Conservation (phyloP, 2,888 invertebrate species). For the Smittia aterrima region DNA sequence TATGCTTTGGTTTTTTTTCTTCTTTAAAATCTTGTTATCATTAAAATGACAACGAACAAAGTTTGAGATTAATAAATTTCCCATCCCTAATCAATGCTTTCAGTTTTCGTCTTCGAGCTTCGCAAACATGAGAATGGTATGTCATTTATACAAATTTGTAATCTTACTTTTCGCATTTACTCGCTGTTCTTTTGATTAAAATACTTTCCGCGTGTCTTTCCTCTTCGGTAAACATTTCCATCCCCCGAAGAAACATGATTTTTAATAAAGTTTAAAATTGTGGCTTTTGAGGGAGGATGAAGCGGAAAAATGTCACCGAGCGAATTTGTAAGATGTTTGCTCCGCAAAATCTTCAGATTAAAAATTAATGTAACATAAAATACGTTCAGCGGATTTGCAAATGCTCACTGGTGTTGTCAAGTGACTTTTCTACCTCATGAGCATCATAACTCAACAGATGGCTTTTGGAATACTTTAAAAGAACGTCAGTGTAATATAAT, state of each 20-base stretch:
- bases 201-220: not conserved
- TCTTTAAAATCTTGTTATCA: not conserved
- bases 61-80: not conserved
- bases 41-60: no score
- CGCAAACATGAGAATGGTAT: not conserved
- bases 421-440: no score
- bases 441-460: no score
- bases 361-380: not conserved
- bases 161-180: not conserved
- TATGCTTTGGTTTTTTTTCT: not conserved
- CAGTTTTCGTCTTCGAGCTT: not conserved
- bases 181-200: slow-evolving; percentile 3
- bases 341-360: not conserved
- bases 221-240: not conserved
- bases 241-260: not conserved
- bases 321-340: not conserved
- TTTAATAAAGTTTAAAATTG: slow-evolving; percentile 4
- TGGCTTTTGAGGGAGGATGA: not conserved
- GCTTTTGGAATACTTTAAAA: no score
- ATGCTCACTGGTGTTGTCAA: no score
- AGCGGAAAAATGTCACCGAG: not conserved
- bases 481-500: no score
- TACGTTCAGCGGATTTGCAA: no score
- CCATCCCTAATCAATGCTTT: not conserved
- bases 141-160: not conserved